Evolutionary conservation across 2,888 invertebrate species (phyloP), one percentile per base, ranked within the genome.

Genomic region (Tachina lurida): DNA sequence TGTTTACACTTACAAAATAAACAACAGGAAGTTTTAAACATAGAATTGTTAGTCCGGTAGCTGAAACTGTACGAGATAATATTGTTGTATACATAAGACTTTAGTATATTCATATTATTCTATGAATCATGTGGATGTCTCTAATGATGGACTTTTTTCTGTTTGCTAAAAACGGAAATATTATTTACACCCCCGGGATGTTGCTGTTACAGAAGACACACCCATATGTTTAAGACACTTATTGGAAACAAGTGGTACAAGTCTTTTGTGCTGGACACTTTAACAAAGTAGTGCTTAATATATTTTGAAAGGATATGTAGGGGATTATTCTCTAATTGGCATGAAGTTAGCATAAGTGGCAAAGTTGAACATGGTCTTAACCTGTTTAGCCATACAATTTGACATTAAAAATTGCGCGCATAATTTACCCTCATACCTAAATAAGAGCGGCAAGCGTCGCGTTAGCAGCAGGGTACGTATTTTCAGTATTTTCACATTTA

Each of bases 11-110:
- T 73, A 47, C n/a, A 22, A 63, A 52, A 15, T 75, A 19, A 52
- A 54, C 41, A 52, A 54, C 39, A 83, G 83, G 83, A 83, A 76
- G 83, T 79, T 52, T 68, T 68, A 49, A 84, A 87, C 79, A 86
- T 86, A 86, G 87, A 88, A 88, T 88, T 88, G 88, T 73, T 83
- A 84, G 87, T 87, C 89, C 88, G 87, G 87, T 84, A 58, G 85
- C 86, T 77, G 87, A 79, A 84, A 87, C 80, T 83, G 60, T 87
- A 83, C 86, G 80, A 88, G 88, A 88, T 89, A 88, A 87, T 81
- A 84, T 80, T 84, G 49, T 85, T 83, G 65, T 77, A 43, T 76
- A 60, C 31, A n/a, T n/a, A 68, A 68, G 78, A 70, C 63, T 74
- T 70, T 78, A 22, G 47, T 45, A 67, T 43, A 19, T 43, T 22